Percentiles rank a stretch among this genome's conserved stretches.
These are phyloP conservation scores for Agriopis aurantiaria DNA, from an alignment of 2,888 invertebrate genomes.

Conservation along the genomic window DNA sequence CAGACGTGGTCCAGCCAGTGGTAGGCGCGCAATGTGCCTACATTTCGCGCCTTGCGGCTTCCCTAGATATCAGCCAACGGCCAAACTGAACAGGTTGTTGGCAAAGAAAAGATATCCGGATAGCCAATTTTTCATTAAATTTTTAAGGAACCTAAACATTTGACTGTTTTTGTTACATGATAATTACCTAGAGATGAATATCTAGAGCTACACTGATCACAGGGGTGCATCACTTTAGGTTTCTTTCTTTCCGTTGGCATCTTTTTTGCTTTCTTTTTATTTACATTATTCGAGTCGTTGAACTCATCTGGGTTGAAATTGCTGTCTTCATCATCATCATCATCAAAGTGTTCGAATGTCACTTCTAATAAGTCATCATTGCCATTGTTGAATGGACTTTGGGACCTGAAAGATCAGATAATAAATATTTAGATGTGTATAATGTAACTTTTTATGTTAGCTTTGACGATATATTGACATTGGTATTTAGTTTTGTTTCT, in stretches of 20 bases:
- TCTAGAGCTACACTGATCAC: constrained; percentile 76
- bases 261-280: constrained; percentile 52
- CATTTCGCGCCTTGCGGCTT: too few relatives aligned
- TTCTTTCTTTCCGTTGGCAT: constrained; percentile 52
- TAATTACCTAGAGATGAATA: constrained; percentile 71
- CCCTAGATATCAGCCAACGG: too few relatives aligned
- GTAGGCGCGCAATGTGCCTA: too few relatives aligned
- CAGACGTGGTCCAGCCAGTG: too few relatives aligned
- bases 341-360: constrained; percentile 62
- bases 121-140: too few relatives aligned
- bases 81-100: too few relatives aligned
- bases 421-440: neutral
- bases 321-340: constrained; percentile 59
- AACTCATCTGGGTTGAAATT: constrained; percentile 45
- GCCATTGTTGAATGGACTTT: constrained; percentile 64
- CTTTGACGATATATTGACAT: too few relatives aligned
- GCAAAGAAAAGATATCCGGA: too few relatives aligned
- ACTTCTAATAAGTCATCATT: constrained; percentile 53
- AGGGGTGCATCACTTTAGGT: constrained; percentile 67
- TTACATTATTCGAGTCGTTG: constrained; percentile 40
- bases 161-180: neutral
- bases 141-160: neutral
- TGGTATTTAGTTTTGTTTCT: neutral
- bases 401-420: constrained; percentile 56
- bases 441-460: too few relatives aligned